These are phyloP conservation scores for Thaumetopoea pityocampa DNA, from an alignment of 1,140 invertebrate genomes.

Conservation along the genomic window DNA sequence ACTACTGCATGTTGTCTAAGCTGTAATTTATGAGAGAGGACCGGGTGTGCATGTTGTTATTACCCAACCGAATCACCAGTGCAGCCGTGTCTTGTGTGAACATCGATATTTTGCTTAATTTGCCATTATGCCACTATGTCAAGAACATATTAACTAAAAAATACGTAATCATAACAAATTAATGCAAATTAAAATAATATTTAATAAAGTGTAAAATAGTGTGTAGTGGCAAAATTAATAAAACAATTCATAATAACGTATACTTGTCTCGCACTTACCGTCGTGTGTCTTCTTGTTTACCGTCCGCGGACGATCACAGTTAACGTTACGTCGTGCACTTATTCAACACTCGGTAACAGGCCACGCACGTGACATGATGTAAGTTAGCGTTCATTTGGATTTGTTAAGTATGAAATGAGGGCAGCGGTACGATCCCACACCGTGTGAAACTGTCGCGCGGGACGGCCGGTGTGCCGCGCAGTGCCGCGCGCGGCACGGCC, in stretches of 20 bases:
- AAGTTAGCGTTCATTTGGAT: too few species aligned
- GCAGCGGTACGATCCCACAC: too few species aligned
- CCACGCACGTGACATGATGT: too few species aligned
- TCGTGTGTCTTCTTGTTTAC: conserved; percentile 6
- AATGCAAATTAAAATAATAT: conserved; percentile 20
- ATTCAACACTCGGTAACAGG: conserved; percentile 6
- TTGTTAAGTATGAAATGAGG: too few species aligned
- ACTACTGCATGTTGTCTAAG: conserved; percentile 7
- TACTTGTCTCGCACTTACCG: conserved; percentile 20
- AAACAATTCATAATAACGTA: conserved; percentile 21
- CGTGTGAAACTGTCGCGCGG: too few species aligned
- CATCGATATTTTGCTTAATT: conserved; percentile 23
- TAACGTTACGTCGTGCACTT: conserved; percentile 13
- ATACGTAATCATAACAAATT: conserved; percentile 24
- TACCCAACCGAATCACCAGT: conserved; percentile 22
- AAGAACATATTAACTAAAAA: conserved; percentile 32
- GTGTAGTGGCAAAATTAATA: conserved; percentile 21
- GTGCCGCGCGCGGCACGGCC: too few species aligned
- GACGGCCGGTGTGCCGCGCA: too few species aligned
- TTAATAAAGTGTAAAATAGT: conserved; percentile 19
- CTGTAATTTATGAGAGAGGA: not conserved
- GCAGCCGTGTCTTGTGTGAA: conserved; percentile 37
- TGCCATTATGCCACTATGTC: conserved; percentile 70
- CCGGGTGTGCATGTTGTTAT: conserved; percentile 4
- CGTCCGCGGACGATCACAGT: conserved; percentile 12